Base-by-base conservation (phyloP, 1,140 invertebrate genomes). In the Andricus grossulariae region DNA sequence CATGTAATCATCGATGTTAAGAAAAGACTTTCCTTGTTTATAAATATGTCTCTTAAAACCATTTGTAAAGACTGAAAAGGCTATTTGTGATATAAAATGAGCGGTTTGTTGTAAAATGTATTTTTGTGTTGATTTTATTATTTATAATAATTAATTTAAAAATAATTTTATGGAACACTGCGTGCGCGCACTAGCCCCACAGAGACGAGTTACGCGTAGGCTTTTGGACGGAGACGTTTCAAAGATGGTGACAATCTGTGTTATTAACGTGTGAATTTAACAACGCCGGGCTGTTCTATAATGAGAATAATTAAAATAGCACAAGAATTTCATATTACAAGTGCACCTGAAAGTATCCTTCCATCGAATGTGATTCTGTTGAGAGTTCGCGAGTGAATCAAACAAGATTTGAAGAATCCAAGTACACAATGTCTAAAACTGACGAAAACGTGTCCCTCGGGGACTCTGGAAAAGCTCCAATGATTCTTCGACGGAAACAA, bases 401-500 rank as follows among this genome's bases (percentile, higher is more conserved):
- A 5, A 74, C 5, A 66, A 25, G 51, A 45, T n/a, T 19, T 50
- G 66, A 73, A 52, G 39, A 50, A 13, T n/a, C n/a, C n/a, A n/a
- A n/a, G n/a, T 13, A 55, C 71, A 86, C 76, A 21, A 92, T 92
- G 92, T 92, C 92, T 12, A 92, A 92, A 76, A 50, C 86, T 5
- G 92, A 92, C 32, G 91, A 92, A 78, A 85, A 85, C 15, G 86
- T 86, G 66, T 90, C 88, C 52, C 84, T 88, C 32, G 89, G 86
- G 10, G 91, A 92, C 15, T 88, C 88, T 3, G 89, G 86, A 92
- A 92, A 12, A 92, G 92, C 80, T 92, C 92, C 7, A 96, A 96
- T 93, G 95, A 93, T 77, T 96, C 95, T 0, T 96, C 95, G 16
- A 93, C 93, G 54, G 93, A 93, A 73, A 93, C 93, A 3, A 92